phyloP scores from a whole-genome alignment of 2,888 invertebrate species.

The Cosmia trapezina region DNA sequence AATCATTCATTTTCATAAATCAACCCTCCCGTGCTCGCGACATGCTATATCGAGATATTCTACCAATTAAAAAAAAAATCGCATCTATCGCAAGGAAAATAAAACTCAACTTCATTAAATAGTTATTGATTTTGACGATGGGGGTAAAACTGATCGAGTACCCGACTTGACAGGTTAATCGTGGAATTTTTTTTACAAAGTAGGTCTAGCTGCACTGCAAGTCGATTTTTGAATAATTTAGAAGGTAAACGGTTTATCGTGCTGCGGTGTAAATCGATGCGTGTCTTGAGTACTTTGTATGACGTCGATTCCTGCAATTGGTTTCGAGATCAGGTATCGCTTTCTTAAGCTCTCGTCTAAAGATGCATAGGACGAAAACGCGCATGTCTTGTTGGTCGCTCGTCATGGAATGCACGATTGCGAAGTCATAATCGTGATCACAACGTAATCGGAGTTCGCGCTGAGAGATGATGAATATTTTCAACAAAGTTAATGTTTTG shows the following conservation, averaged over 20 bases:
- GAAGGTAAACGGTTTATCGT: neutral
- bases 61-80: neutral
- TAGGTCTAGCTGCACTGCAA: neutral
- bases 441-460: neutral
- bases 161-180: neutral
- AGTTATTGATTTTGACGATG: neutral
- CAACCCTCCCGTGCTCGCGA: no score
- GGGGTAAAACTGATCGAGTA: constrained; percentile 3
- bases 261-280: neutral
- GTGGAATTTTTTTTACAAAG: neutral
- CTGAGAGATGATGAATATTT: neutral
- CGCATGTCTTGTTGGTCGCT: neutral
- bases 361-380: neutral
- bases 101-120: constrained; percentile 1
- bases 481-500: constrained; percentile 11
- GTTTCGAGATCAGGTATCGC: neutral
- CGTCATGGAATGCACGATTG: neutral
- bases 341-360: neutral
- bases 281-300: neutral
- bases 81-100: neutral
- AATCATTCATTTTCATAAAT: constrained; percentile 1
- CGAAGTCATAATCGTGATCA: neutral
- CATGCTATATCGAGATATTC: neutral
- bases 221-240: constrained; percentile 8
- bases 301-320: no score